Evolutionary conservation across 1,140 invertebrate species (phyloP), one percentile per base, ranked within the genome.

Genomic region (Drosophila murphyi): DNA sequence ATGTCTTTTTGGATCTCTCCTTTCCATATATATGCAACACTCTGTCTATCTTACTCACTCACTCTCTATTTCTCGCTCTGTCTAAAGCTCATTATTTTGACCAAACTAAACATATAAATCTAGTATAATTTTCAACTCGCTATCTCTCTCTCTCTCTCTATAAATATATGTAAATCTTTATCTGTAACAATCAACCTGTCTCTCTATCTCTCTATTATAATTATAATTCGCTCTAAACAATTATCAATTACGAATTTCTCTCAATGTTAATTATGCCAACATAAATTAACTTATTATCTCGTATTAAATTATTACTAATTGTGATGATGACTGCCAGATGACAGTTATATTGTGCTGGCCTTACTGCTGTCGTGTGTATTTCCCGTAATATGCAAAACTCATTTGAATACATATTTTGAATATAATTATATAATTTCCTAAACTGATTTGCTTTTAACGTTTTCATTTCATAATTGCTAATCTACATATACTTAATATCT

Each of bases 1-100:
- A 91, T 91, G 89, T 91, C 89, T 91, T 91, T 86, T 91, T 91
- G 89, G 89, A 91, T 91, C 72, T 72, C 60, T 68, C 71, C 63
- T 54, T 56, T 12, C 29, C 32, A 37, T 34, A 59, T 43, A 43
- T 54, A 28, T 61, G 37, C 48, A 52, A 64, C 39, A 35, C 31
- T 67, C 52, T 64, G 31, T 64, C 31, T 60, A 29, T 35, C 35
- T 73, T 29, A 56, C 12, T 61, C 37, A 20, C 50, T 32, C 43
- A 54, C 54, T 50, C 7, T 48, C 20, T 70, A 47, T 60, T 39
- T 39, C 8, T 72, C 37, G 54, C 34, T 41, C 37, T 61, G 4
- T 60, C 10, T 48, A 32, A 54, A 35, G 0, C 10, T 67, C 41
- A 45, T 37, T 63, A 59, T 45, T 69, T 52, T 10, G 3, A 51